phyloP scores from a whole-genome alignment of 1,140 invertebrate genomes.

The Drosophila paulistorum region DNA sequence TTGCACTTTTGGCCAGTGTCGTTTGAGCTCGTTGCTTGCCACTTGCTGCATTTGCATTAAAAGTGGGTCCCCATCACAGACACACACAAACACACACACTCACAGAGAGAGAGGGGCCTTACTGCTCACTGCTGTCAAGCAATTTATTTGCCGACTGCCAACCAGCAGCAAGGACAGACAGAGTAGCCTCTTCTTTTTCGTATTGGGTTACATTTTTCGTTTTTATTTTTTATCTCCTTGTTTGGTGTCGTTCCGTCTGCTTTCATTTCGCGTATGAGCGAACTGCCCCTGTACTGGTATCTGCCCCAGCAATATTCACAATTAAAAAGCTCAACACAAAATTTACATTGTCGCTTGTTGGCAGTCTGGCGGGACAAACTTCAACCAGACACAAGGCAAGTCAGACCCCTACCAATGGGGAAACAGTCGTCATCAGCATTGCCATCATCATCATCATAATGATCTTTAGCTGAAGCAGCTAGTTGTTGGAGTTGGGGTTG shows the following conservation, averaged over 20 bases:
- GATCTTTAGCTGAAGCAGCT: neutral
- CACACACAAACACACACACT: neutral
- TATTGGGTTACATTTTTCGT: conserved; percentile 62
- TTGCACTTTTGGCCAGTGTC: conserved; percentile 73
- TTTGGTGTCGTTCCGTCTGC: conserved; percentile 63
- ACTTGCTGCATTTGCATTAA: conserved; percentile 79
- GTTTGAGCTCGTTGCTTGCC: conserved; percentile 33
- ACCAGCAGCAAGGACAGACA: conserved; percentile 9
- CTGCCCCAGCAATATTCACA: conserved; percentile 62
- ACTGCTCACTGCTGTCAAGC: conserved; percentile 50
- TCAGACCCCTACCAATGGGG: too few relatives aligned
- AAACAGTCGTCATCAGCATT: conserved; percentile 44
- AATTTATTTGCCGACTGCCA: conserved; percentile 76
- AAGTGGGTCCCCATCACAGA: conserved; percentile 32
- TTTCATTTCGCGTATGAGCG: conserved; percentile 77
- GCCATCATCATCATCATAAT: conserved; percentile 35
- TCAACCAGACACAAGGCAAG: conserved; percentile 18
- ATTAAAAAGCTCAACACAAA: conserved; percentile 82
- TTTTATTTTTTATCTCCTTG: conserved; percentile 38
- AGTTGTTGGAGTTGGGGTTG: neutral
- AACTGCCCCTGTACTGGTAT: neutral
- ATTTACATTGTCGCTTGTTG: conserved; percentile 72
- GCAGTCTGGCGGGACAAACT: conserved; percentile 44
- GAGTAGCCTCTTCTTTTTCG: conserved; percentile 29
- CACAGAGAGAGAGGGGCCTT: conserved; percentile 22